A percentile compares a stretch with the other conserved stretches of the same genome.
Evolutionary conservation across 2,113 vertebrate species (phyloP).

Genomic region (Rhinopomastus cyanomelas): DNA sequence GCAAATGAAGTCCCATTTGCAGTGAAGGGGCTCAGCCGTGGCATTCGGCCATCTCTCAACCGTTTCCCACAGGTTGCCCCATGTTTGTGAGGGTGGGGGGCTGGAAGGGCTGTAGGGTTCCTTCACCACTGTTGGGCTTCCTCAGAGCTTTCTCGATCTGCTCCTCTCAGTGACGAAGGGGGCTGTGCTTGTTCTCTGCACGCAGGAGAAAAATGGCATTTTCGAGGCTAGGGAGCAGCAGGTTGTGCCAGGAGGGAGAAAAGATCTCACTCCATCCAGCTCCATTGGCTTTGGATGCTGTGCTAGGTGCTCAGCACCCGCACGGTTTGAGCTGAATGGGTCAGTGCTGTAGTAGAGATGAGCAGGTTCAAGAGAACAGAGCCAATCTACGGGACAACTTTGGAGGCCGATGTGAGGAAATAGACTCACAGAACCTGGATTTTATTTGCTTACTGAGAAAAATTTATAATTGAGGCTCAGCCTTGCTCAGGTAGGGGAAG

Average conservation of each 20-base stretch:
- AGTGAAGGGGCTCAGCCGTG: neutral
- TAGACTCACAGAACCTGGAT: accelerated
- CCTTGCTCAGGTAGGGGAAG: neutral
- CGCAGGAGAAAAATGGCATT: accelerated
- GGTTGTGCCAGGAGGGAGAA: neutral
- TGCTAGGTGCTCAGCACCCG: neutral
- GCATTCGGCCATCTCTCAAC: neutral
- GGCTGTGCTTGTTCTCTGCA: accelerated
- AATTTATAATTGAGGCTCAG: neutral
- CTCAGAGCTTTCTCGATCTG: neutral
- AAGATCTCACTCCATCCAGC: accelerated
- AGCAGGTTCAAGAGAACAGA: accelerated
- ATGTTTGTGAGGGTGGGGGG: neutral
- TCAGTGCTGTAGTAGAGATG: neutral
- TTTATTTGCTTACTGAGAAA: neutral
- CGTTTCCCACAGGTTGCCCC: conserved; percentile 13
- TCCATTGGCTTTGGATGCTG: neutral
- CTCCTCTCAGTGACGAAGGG: neutral
- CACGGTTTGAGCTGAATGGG: neutral
- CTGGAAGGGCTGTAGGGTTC: neutral
- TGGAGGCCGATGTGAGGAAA: accelerated
- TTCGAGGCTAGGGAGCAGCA: neutral
- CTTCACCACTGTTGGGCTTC: accelerated
- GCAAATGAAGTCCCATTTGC: neutral
- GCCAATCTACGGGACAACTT: accelerated